Evolutionary conservation across 2,113 vertebrate genomes (phyloP).

Genomic region (Vulpes ferrilata): DNA sequence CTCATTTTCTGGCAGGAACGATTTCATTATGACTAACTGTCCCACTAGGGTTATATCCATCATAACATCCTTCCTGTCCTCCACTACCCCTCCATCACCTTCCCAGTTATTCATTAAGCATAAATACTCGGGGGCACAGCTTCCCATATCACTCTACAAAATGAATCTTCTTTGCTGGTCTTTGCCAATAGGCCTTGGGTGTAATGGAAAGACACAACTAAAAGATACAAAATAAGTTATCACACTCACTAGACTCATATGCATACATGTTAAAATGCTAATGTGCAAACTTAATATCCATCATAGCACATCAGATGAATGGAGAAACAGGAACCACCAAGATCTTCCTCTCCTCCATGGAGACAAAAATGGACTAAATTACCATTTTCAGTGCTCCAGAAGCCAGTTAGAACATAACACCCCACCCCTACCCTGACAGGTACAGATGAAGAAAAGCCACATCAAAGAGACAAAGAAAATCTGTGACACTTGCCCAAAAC

Average conservation of each 20-base stretch:
- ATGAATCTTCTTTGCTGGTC: not conserved
- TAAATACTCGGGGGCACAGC: not conserved
- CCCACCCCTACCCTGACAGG: too few relatives aligned
- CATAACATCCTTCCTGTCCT: not conserved
- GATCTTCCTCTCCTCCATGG: not conserved
- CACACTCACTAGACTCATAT: not conserved
- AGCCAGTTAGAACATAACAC: not conserved
- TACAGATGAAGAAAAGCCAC: not conserved
- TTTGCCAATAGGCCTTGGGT: not conserved
- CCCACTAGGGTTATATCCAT: not conserved
- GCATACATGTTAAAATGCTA: not conserved
- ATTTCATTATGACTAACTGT: not conserved
- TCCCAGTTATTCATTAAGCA: not conserved
- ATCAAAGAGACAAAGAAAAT: not conserved
- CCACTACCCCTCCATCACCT: not conserved
- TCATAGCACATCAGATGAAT: not conserved
- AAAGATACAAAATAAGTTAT: not conserved
- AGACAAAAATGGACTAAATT: not conserved
- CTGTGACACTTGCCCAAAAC: not conserved
- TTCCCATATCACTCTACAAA: not conserved
- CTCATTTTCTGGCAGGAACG: not conserved
- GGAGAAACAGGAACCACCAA: not conserved
- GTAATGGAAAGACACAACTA: not conserved
- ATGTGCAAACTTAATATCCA: not conserved
- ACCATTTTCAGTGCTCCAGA: not conserved